These are phyloP conservation scores for Phalacrocorax carbo DNA, from an alignment of 2,113 vertebrate genomes.

Conservation along the genomic window DNA sequence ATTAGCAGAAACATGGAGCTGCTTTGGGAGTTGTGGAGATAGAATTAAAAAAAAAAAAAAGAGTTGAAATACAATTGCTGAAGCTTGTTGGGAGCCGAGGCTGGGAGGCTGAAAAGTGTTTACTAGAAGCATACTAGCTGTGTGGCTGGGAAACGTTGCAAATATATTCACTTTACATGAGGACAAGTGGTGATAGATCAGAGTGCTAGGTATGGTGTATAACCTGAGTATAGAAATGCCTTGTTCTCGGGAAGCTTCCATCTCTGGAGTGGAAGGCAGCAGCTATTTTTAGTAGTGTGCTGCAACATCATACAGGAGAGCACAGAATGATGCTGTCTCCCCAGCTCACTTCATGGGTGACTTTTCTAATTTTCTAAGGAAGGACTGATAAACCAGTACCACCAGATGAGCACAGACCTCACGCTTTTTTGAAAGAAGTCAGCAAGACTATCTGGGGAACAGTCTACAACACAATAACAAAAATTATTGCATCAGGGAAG, in stretches of 20 bases:
- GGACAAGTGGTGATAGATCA: not conserved
- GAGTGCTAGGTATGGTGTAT: accelerated
- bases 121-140: not conserved
- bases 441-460: not conserved
- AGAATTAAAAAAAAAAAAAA: not conserved
- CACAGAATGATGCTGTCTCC: not conserved
- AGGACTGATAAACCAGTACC: not conserved
- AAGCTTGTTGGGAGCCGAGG: not conserved
- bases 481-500: not conserved
- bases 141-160: not conserved
- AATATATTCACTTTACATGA: not conserved
- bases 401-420: not conserved
- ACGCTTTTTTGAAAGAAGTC: not conserved
- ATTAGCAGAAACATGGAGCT: conserved; percentile 24
- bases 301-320: not conserved
- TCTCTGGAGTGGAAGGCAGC: conserved; percentile 33
- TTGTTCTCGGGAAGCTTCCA: conserved; percentile 4
- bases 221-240: not conserved
- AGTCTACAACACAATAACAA: not conserved
- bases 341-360: not conserved
- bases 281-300: conserved; percentile 50
- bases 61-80: conserved; percentile 17
- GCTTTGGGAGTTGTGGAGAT: not conserved
- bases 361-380: not conserved
- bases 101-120: not conserved